A percentile compares a stretch with the other conserved stretches of the same genome.
These are phyloP conservation scores for Eucriotettix oculatus DNA, from an alignment of 2,888 invertebrate species.

Conservation along the genomic window DNA sequence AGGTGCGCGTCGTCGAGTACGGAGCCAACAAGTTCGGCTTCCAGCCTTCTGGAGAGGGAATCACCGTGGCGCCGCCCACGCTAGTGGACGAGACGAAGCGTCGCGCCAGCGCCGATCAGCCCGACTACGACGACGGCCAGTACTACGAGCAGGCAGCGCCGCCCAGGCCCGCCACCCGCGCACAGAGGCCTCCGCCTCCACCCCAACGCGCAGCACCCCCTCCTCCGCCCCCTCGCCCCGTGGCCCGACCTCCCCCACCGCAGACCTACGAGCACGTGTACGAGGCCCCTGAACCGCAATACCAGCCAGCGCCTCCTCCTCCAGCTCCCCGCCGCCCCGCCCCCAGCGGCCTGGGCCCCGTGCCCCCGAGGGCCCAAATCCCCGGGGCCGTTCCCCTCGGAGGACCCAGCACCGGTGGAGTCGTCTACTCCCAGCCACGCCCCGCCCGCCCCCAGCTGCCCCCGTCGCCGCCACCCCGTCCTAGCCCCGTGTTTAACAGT, in stretches of 20 bases:
- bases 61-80: constrained; percentile 47
- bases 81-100: constrained; percentile 25
- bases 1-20: constrained; percentile 72
- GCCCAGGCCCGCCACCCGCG: constrained; percentile 3
- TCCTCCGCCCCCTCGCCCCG: constrained; percentile 19
- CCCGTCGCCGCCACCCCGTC: constrained; percentile 4
- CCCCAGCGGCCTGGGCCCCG: constrained; percentile 20
- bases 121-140: constrained; percentile 15
- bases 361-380: constrained; percentile 15
- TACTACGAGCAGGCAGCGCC: constrained; percentile 15
- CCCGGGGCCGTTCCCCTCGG: constrained; percentile 15
- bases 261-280: constrained; percentile 14
- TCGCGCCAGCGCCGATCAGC: neutral
- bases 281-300: neutral
- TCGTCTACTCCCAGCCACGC: constrained; percentile 8
- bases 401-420: constrained; percentile 1
- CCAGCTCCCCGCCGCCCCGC: constrained; percentile 15
- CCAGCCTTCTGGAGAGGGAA: constrained; percentile 73
- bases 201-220: constrained; percentile 16
- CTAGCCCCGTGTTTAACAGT: constrained; percentile 6
- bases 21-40: constrained; percentile 79
- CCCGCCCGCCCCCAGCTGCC: constrained; percentile 17
- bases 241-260: constrained; percentile 7
- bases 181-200: constrained; percentile 14
- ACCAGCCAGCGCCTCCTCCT: neutral